A percentile compares a stretch with the other conserved stretches of the same genome.
phyloP scores from a whole-genome alignment of 1,140 invertebrate species.

The Drosophila aff. region DNA sequence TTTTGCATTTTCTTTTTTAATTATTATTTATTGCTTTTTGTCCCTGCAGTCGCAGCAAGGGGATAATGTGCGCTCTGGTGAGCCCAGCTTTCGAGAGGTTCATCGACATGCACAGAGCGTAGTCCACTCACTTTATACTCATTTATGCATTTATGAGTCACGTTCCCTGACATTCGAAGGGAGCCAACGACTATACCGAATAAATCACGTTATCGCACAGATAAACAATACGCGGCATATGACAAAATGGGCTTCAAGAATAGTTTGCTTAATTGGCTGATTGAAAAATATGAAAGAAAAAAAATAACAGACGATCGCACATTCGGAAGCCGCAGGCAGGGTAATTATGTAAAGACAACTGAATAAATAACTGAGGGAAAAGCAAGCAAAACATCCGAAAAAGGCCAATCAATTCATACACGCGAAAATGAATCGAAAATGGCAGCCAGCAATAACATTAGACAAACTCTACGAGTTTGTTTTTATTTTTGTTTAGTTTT shows the following conservation, averaged over 20 bases:
- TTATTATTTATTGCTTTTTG: background rate
- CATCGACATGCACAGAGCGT: constrained; percentile 70
- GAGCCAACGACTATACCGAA: background rate
- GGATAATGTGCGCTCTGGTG: constrained; percentile 5
- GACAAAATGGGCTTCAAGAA: constrained; percentile 58
- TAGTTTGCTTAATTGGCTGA: constrained; percentile 52
- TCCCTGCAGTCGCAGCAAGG: constrained; percentile 21
- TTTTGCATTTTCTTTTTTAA: constrained; percentile 10
- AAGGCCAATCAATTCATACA: constrained; percentile 67
- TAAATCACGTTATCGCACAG: constrained; percentile 50
- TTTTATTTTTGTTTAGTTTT: constrained; percentile 31
- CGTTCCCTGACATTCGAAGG: constrained; percentile 8
- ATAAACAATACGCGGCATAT: constrained; percentile 52
- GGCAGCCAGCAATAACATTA: constrained; percentile 51
- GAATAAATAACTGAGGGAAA: constrained; percentile 61
- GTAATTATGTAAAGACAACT: constrained; percentile 69
- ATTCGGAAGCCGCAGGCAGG: constrained; percentile 9
- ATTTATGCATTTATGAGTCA: constrained; percentile 60
- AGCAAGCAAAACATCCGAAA: constrained; percentile 44
- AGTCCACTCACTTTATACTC: constrained; percentile 29
- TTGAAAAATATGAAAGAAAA: constrained; percentile 32
- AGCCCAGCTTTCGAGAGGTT: constrained; percentile 39
- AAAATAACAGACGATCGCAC: background rate
- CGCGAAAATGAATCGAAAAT: constrained; percentile 74
- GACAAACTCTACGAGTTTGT: constrained; percentile 58